These are phyloP conservation scores for Globodera ellingtonae DNA, from an alignment of 1,140 invertebrate genomes.

Conservation along the genomic window DNA sequence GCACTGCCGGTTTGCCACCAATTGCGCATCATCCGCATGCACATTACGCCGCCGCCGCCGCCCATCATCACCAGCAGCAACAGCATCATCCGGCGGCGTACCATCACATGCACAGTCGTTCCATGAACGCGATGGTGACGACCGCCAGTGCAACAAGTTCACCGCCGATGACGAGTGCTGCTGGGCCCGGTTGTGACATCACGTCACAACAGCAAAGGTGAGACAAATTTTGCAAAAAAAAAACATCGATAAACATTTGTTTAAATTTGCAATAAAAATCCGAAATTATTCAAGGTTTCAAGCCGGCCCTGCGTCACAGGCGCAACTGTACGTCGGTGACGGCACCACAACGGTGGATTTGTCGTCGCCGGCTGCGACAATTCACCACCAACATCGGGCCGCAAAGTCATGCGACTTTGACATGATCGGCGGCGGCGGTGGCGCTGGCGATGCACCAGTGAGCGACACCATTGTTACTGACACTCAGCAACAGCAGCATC, in stretches of 20 bases:
- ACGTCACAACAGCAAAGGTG: background rate
- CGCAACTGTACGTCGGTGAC: background rate
- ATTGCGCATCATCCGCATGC: conserved; percentile 6
- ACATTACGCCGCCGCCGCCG: background rate
- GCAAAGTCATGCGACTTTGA: conserved; percentile 34
- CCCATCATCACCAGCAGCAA: background rate
- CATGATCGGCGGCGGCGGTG: conserved; percentile 6
- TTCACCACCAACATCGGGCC: conserved; percentile 13
- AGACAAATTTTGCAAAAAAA: too few relatives aligned
- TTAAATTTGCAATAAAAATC: too few relatives aligned
- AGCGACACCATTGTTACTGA: background rate
- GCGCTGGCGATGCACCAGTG: background rate
- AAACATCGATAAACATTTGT: too few relatives aligned
- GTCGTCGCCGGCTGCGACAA: background rate
- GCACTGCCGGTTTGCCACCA: conserved; percentile 11
- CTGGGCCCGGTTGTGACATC: conserved; percentile 4
- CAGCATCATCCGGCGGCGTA: background rate
- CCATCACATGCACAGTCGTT: conserved; percentile 21
- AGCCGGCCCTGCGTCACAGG: background rate
- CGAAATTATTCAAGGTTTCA: background rate
- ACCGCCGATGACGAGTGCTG: conserved; percentile 3
- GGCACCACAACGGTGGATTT: background rate
- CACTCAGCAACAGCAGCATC: background rate
- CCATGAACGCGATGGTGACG: conserved; percentile 26
- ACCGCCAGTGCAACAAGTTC: conserved; percentile 5